Evolutionary conservation across 2,797 vertebrate species (phyloP), one percentile per base, ranked within the genome.

Genomic region (Pogonophryne albipinna): DNA sequence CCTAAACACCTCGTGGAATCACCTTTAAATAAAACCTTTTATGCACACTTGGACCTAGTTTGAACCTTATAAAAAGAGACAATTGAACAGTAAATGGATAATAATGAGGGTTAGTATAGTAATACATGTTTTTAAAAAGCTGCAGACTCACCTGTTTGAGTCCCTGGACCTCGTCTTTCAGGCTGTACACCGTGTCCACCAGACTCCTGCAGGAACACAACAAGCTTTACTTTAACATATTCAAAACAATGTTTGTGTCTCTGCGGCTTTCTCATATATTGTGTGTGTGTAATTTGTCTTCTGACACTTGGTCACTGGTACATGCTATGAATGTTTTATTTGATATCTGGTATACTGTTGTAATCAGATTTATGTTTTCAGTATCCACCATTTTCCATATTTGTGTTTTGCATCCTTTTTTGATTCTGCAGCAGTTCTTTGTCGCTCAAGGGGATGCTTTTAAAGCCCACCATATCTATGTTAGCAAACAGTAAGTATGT

Each of bases 141-240:
- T 7, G 15, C 0, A 23, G 7, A 76, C 82, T 68, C 74, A 97
- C 98, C 96, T 98, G 97, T 92, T 98, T 97, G 82, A 99, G 94
- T 74, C 98, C 97, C 77, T 98, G 97, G 55, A 99, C 95, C 90
- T 99, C 97, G 57, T 98, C 97, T 92, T 95, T 98, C 80, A 99
- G 92, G 8, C 96, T 97, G 78, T 99, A 99, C 58, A 99, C 97
- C 0, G 97, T 98, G 91, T 99, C 98, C 76, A 98, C 97, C 72
- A 99, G 95, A 85, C 96, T 98, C 95, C 98, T 99, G 92, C 52
- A 73, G 44, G 9, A 51, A 68, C 46, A 84, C 87, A 94, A 45
- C 50, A 84, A 84, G 15, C 49, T 58, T 52, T 15, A 34, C 14
- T 34, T 51, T 20, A n/a, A 52, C 34, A 96, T 95, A 44, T 31